Conservation (phyloP, 2,797 vertebrate species). For the Acanthis flammea region DNA sequence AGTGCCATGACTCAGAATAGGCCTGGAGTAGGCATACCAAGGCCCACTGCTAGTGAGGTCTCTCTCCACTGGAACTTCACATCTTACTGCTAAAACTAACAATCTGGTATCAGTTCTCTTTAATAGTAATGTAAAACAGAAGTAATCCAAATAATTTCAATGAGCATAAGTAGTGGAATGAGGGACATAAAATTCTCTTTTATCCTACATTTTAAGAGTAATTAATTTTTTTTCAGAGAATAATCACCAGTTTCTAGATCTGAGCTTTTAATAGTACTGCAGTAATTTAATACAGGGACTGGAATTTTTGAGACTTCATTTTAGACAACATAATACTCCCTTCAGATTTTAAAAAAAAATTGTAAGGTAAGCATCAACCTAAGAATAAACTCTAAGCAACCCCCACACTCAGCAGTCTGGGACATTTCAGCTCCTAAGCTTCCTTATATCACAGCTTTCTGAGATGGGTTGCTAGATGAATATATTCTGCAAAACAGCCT, state of each 20-base stretch:
- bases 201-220: neutral
- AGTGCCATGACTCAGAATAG: neutral
- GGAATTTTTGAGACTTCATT: neutral
- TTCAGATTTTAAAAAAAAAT: neutral
- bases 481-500: neutral
- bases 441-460: neutral
- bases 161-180: neutral
- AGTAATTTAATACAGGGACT: neutral
- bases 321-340: neutral
- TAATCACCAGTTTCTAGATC: neutral
- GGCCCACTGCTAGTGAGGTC: neutral
- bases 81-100: neutral
- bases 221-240: neutral
- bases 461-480: neutral
- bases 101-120: neutral
- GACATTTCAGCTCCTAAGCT: neutral
- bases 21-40: neutral
- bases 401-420: neutral
- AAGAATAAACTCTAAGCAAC: neutral
- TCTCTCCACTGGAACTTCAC: neutral
- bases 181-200: neutral
- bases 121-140: neutral
- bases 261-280: neutral
- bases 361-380: neutral
- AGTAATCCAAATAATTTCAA: neutral